Percentiles rank a stretch among this genome's conserved stretches.
Conservation (phyloP, 2,888 invertebrate species). For the Linyphia triangularis region DNA sequence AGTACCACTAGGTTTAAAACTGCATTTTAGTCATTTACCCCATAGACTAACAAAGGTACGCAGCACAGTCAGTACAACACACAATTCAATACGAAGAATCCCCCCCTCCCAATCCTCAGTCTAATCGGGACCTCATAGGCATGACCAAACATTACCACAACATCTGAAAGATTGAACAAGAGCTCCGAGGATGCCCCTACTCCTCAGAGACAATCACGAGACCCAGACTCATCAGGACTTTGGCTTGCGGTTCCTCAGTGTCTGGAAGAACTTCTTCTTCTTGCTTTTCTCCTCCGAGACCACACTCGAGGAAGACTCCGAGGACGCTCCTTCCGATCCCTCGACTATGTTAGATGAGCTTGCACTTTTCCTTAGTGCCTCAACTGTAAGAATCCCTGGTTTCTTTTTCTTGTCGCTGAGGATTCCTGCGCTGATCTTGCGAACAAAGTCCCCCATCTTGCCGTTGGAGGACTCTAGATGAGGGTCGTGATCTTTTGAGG, state of each 20-base stretch:
- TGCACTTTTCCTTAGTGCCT: conserved; percentile 56
- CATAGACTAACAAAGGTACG: no score
- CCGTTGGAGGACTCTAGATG: conserved; percentile 41
- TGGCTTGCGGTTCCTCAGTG: conserved; percentile 46
- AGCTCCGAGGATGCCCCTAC: no score
- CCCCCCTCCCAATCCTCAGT: no score
- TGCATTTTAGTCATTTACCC: no score
- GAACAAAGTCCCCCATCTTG: conserved; percentile 57
- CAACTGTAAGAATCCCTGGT: conserved; percentile 33
- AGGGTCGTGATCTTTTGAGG: conserved; percentile 22
- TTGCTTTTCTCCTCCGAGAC: conserved; percentile 53
- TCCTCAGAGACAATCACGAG: background rate
- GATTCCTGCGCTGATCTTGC: conserved; percentile 64
- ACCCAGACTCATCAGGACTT: conserved; percentile 39
- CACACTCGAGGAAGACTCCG: conserved; percentile 48
- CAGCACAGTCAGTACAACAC: no score
- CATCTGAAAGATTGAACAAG: background rate
- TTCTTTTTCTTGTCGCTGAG: conserved; percentile 49
- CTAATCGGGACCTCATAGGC: conserved; percentile 38
- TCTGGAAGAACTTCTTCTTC: conserved; percentile 63
- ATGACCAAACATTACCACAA: background rate
- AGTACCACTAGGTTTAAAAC: no score
- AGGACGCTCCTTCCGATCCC: conserved; percentile 33
- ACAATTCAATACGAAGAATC: no score
- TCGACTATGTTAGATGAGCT: conserved; percentile 63